Conservation (phyloP, 2,113 vertebrate species). For the Macquaria ambigua region DNA sequence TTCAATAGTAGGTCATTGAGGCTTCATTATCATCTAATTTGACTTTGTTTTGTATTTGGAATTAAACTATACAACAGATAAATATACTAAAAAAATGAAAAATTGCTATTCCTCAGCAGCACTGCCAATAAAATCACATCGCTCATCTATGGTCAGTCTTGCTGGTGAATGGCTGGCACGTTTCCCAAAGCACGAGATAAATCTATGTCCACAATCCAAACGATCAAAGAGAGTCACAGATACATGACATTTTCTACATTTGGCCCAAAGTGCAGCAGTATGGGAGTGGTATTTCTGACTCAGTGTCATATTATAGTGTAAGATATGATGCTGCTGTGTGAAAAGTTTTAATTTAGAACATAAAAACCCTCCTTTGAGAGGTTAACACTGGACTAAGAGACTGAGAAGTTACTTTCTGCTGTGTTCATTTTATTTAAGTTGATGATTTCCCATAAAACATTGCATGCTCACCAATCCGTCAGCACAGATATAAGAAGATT, state of each 20-base stretch:
- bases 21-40: neutral
- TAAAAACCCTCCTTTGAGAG: neutral
- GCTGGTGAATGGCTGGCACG: conserved; percentile 26
- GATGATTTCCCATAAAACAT: neutral
- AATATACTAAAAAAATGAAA: neutral
- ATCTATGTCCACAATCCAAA: conserved; percentile 29
- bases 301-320: conserved; percentile 49
- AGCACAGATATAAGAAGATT: neutral
- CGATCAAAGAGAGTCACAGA: conserved; percentile 56
- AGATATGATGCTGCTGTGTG: conserved; percentile 46
- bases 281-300: conserved; percentile 60
- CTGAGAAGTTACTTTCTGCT: neutral
- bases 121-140: neutral
- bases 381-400: neutral
- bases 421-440: neutral
- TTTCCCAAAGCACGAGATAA: conserved; percentile 16
- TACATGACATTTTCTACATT: conserved; percentile 58
- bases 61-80: neutral
- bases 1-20: neutral
- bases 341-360: conserved; percentile 54
- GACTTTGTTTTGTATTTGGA: neutral
- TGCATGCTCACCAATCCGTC: neutral
- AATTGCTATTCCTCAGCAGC: neutral
- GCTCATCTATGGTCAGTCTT: neutral
- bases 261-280: conserved; percentile 47